phyloP scores from a whole-genome alignment of 2,888 invertebrate genomes.

The Drosophila lutescens region DNA sequence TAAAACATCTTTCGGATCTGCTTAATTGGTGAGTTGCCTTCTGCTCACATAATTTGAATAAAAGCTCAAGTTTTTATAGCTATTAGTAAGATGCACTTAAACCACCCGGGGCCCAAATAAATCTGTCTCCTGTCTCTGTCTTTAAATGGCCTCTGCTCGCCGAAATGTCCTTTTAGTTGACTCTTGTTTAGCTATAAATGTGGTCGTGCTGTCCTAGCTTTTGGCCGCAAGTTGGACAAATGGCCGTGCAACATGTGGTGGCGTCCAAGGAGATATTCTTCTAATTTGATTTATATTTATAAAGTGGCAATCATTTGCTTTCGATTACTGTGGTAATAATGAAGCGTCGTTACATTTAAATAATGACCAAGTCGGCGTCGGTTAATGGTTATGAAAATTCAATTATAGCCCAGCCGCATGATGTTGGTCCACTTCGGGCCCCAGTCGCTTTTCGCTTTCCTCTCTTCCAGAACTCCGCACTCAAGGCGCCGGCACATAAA shows the following conservation, averaged over 20 bases:
- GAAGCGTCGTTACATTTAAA: slow-evolving; percentile 80
- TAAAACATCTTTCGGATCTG: slow-evolving; percentile 17
- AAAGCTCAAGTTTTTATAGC: slow-evolving; percentile 32
- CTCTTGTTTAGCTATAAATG: slow-evolving; percentile 49
- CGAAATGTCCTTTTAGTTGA: slow-evolving; percentile 57
- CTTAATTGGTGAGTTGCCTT: slow-evolving; percentile 29
- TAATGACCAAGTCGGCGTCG: slow-evolving; percentile 72
- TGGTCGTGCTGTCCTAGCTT: slow-evolving; percentile 37
- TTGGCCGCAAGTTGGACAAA: slow-evolving; percentile 57
- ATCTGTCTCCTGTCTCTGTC: slow-evolving; percentile 6
- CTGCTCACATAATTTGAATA: slow-evolving; percentile 22
- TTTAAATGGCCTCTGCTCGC: slow-evolving; percentile 13
- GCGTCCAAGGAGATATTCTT: slow-evolving; percentile 28
- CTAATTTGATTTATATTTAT: slow-evolving; percentile 81
- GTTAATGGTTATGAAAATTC: slow-evolving; percentile 80
- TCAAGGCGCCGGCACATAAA: slow-evolving; percentile 62
- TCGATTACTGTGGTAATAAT: slow-evolving; percentile 76
- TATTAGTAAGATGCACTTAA: slow-evolving; percentile 20
- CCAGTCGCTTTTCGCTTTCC: neutral
- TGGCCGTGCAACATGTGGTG: slow-evolving; percentile 76
- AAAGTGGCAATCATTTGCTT: slow-evolving; percentile 80
- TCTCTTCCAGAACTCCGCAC: neutral
- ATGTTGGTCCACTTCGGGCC: slow-evolving; percentile 60
- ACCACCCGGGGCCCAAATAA: slow-evolving; percentile 14
- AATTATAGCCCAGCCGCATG: slow-evolving; percentile 78